Conservation (phyloP, 2,888 invertebrate genomes). For the Clivina fossor region DNA sequence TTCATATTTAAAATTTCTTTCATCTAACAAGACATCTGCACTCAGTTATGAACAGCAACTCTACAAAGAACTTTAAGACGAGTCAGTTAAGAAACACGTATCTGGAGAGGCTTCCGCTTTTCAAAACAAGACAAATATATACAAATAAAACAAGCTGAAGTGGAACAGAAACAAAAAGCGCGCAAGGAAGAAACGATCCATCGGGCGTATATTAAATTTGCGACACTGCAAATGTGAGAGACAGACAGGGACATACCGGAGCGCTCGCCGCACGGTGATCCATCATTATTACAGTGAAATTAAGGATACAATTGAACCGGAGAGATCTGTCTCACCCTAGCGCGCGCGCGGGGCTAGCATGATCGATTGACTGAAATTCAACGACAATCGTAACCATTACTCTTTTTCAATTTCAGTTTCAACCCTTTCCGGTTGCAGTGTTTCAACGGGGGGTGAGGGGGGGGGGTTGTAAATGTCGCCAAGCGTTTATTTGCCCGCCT, state of each 20-base stretch:
- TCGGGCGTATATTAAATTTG: conserved; percentile 24
- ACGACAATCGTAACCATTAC: conserved; percentile 8
- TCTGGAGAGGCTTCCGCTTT: too few relatives aligned
- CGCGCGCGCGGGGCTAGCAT: conserved; percentile 9
- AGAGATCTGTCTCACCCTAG: neutral
- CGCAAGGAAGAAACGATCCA: neutral
- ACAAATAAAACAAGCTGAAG: too few relatives aligned
- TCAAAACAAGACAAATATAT: too few relatives aligned
- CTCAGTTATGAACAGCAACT: too few relatives aligned
- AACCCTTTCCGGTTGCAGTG: neutral
- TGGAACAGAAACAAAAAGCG: too few relatives aligned
- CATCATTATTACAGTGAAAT: conserved; percentile 33
- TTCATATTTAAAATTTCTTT: too few relatives aligned
- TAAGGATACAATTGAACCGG: conserved; percentile 30
- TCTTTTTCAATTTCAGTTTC: neutral
- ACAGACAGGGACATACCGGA: conserved; percentile 22
- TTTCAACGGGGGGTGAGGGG: too few relatives aligned
- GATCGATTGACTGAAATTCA: conserved; percentile 18
- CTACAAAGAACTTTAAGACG: too few relatives aligned
- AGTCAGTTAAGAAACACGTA: too few relatives aligned
- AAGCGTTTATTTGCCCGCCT: too few relatives aligned
- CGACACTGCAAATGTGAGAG: conserved; percentile 12
- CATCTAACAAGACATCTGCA: too few relatives aligned
- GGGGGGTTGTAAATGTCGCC: too few relatives aligned
- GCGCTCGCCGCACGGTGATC: conserved; percentile 27